Base-by-base conservation (phyloP, 2,797 vertebrate species). In the Taeniopygia guttata region DNA sequence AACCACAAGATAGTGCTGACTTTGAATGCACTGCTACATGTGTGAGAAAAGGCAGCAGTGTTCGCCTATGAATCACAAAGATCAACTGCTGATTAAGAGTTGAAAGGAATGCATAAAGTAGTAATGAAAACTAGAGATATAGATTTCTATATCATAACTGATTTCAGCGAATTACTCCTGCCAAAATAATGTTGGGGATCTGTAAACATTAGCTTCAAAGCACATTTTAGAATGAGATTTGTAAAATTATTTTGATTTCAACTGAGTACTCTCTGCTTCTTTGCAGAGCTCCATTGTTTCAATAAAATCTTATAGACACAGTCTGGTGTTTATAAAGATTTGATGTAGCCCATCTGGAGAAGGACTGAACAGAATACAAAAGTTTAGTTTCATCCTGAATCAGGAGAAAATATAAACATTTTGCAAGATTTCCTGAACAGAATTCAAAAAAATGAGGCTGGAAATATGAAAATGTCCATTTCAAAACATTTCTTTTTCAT, bases 291-390 rank as follows among this genome's bases (percentile, higher is more conserved):
- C 62, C 25, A 23, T 22, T 77, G 62, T 86, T 84, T 59, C 66
- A 78, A 52, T 52, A 59, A 89, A 90, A 70, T 60, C 86, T 80
- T 87, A 87, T 15, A 88, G 90, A 81, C 51, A 46, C 74, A 80
- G 64, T 83, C 82, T 95, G 84, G 23, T 92, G 73, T 89, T 95
- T 77, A 83, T 62, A 79, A 54, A 85, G 78, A 49, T 72, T 55
- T 85, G 87, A 91, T 78, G 73, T 59, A 89, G 84, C n/a, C 84
- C 90, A 93, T 92, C 93, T 45, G 40, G 87, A 94, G 54, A 80
- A 77, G 51, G 76, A 64, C n/a, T 55, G 58, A 92, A 62, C 58
- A 16, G 40, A 93, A 89, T 42, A 66, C 36, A 83, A 85, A 92
- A 72, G 69, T 64, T 89, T 48, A 6, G 25, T 75, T 95, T 68